Conservation (phyloP, 1,140 invertebrate species). For the Heterodera schachtii region DNA sequence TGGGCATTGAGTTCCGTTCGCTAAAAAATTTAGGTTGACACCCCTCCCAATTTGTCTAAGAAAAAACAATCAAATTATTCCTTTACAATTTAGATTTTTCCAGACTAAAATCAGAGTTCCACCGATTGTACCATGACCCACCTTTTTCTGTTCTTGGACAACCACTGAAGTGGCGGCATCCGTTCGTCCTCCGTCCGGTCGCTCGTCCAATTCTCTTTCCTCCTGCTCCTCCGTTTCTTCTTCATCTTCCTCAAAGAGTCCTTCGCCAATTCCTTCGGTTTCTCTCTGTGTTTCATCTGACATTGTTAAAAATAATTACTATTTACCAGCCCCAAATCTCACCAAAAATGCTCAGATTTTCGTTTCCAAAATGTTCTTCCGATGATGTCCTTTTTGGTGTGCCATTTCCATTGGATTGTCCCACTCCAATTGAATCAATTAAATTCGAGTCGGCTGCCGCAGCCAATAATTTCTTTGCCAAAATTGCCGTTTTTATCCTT, state of each 20-base stretch:
- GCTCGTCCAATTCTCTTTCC: constrained; percentile 15
- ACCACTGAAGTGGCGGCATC: constrained; percentile 7
- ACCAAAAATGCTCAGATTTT: neutral
- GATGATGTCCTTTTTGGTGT: neutral
- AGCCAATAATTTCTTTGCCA: constrained; percentile 38
- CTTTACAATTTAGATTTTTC: neutral
- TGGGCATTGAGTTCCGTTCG: too few species aligned
- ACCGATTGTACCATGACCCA: neutral
- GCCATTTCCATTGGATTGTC: neutral
- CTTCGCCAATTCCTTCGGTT: constrained; percentile 19
- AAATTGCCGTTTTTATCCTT: constrained; percentile 39
- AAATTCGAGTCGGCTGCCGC: constrained; percentile 28
- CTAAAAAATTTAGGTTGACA: too few species aligned
- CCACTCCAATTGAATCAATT: neutral
- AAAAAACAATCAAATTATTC: neutral
- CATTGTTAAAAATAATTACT: neutral
- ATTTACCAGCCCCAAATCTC: neutral
- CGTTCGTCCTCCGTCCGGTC: neutral
- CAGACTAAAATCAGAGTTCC: too few species aligned
- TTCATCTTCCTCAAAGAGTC: constrained; percentile 15
- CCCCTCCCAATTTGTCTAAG: too few species aligned
- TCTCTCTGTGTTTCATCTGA: constrained; percentile 14
- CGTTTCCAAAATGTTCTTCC: neutral
- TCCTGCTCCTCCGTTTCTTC: constrained; percentile 28
- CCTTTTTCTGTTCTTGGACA: constrained; percentile 26